These are phyloP conservation scores for Brachystomella parvula DNA, from an alignment of 1,140 invertebrate species.

Conservation along the genomic window DNA sequence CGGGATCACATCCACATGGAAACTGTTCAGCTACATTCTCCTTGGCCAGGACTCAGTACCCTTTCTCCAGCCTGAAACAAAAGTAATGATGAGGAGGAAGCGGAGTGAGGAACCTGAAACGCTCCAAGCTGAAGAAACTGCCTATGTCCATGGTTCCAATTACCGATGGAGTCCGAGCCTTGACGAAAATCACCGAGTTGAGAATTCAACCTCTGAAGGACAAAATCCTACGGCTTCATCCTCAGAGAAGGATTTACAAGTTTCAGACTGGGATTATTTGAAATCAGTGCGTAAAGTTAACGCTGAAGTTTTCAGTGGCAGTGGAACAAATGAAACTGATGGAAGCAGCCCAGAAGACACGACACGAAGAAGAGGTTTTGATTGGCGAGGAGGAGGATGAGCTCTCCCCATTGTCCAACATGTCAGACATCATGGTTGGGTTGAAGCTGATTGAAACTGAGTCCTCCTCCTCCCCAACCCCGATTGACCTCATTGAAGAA, in stretches of 20 bases:
- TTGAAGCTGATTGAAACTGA: constrained; percentile 10
- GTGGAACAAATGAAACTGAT: not conserved
- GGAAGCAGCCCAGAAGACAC: not conserved
- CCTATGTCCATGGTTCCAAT: constrained; percentile 15
- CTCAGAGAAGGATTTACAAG: constrained; percentile 17
- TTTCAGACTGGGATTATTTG: constrained; percentile 28
- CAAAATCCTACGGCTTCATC: not conserved
- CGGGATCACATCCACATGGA: constrained; percentile 37
- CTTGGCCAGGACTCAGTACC: constrained; percentile 33
- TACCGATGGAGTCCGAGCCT: constrained; percentile 5
- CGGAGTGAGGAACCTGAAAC: constrained; percentile 1
- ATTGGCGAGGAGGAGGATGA: constrained; percentile 36
- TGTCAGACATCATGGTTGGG: constrained; percentile 16
- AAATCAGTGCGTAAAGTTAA: constrained; percentile 13
- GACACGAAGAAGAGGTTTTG: constrained; percentile 32
- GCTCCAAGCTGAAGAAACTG: constrained; percentile 17
- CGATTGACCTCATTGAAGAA: not conserved
- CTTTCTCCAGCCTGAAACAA: not conserved
- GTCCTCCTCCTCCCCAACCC: constrained; percentile 22
- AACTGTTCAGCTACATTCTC: constrained; percentile 37
- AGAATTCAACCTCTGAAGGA: not conserved
- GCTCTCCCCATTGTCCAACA: not conserved
- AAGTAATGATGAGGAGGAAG: not conserved
- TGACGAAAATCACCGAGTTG: not conserved
- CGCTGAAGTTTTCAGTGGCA: not conserved